Conservation (phyloP, 2,113 vertebrate genomes). For the Melanerpes aurifrons region DNA sequence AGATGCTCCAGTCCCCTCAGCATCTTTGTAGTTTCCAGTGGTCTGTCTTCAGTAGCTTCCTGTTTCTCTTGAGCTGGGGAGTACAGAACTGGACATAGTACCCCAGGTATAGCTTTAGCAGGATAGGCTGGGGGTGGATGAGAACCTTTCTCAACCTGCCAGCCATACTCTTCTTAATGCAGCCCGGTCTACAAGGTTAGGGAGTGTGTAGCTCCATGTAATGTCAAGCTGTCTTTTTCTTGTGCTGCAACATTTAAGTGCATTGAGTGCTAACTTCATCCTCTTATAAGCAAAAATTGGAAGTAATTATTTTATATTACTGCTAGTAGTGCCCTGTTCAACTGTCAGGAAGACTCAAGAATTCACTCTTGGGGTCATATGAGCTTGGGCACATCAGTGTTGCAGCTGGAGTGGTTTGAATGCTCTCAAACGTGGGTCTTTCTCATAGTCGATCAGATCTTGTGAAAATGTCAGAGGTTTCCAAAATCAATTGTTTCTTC, state of each 20-base stretch:
- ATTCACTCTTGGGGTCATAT: fast-evolving
- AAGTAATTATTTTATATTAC: not conserved
- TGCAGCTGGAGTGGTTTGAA: not conserved
- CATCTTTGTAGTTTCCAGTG: too few relatives aligned
- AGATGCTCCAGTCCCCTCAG: too few relatives aligned
- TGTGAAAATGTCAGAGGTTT: constrained; percentile 13
- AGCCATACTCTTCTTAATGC: too few relatives aligned
- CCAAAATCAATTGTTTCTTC: constrained; percentile 7
- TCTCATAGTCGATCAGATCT: not conserved
- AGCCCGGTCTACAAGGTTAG: too few relatives aligned
- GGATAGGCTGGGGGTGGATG: too few relatives aligned
- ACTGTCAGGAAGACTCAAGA: not conserved
- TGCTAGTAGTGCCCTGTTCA: not conserved
- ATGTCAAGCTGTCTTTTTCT: not conserved
- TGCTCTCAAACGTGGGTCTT: not conserved
- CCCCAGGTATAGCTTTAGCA: too few relatives aligned
- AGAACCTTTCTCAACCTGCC: too few relatives aligned
- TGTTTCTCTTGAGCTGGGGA: too few relatives aligned
- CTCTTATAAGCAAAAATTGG: not conserved
- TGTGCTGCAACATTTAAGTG: not conserved
- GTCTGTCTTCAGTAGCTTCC: too few relatives aligned
- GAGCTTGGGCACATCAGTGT: not conserved
- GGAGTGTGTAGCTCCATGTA: too few relatives aligned
- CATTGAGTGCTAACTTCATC: not conserved
- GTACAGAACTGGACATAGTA: too few relatives aligned